These are phyloP conservation scores for Leptodactylus fallax DNA, from an alignment of 2,797 vertebrate genomes.

Conservation along the genomic window DNA sequence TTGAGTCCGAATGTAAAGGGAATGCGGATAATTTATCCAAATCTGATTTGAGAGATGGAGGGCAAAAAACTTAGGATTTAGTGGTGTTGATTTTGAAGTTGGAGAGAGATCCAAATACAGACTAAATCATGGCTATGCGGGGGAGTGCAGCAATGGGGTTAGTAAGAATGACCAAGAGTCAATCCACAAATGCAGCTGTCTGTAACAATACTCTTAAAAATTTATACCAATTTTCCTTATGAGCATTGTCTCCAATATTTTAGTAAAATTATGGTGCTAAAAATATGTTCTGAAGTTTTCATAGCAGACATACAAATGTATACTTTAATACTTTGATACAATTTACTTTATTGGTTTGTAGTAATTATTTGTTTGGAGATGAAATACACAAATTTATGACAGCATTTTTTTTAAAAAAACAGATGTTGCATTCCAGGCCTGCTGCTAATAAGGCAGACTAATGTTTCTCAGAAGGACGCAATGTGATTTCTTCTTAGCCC, in stretches of 20 bases:
- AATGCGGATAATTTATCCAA: no score
- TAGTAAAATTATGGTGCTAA: not conserved
- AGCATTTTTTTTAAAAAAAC: conserved; percentile 30
- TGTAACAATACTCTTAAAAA: not conserved
- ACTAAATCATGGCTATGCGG: no score
- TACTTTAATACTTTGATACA: not conserved
- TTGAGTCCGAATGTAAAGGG: no score
- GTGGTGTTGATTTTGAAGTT: no score
- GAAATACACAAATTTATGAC: conserved; percentile 30
- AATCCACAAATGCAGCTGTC: no score
- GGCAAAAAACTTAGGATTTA: no score
- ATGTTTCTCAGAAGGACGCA: conserved; percentile 48
- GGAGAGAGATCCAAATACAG: no score
- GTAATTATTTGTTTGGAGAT: conserved; percentile 35
- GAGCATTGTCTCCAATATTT: not conserved
- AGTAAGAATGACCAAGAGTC: no score
- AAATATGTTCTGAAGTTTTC: not conserved
- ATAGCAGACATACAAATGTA: not conserved
- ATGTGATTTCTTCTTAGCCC: conserved; percentile 42
- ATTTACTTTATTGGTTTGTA: conserved; percentile 30
- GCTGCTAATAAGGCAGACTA: conserved; percentile 49
- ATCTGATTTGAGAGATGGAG: no score
- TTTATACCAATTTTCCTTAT: not conserved
- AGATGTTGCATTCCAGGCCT: conserved; percentile 43
- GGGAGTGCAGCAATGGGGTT: no score